These are phyloP conservation scores for Drosophila barbarae DNA, from an alignment of 2,888 invertebrate genomes.

Conservation along the genomic window DNA sequence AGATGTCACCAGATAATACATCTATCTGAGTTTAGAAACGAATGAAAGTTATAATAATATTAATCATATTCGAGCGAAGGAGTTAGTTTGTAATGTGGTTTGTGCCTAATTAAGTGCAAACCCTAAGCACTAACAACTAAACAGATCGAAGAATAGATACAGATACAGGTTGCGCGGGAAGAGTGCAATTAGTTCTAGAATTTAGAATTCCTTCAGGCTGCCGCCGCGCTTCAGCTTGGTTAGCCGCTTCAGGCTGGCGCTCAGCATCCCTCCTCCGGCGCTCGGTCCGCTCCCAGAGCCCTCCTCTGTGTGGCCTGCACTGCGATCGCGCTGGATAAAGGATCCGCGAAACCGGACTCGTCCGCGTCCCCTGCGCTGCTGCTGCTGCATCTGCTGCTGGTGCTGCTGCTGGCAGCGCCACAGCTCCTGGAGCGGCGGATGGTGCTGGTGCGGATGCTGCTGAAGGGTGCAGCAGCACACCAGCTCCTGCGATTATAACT, in stretches of 20 bases:
- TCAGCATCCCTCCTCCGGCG: constrained; percentile 41
- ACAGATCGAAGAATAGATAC: background rate
- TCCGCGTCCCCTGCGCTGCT: constrained; percentile 52
- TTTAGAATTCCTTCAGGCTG: constrained; percentile 73
- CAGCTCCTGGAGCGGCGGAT: constrained; percentile 54
- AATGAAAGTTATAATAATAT: background rate
- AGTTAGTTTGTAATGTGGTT: constrained; percentile 12
- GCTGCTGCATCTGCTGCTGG: constrained; percentile 9
- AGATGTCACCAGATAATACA: background rate
- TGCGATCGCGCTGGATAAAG: constrained; percentile 58
- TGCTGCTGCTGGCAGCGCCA: constrained; percentile 54
- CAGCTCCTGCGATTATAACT: constrained; percentile 82
- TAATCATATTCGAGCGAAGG: too few species aligned
- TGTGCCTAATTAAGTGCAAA: constrained; percentile 19
- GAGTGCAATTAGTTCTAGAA: constrained; percentile 43
- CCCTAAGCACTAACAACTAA: constrained; percentile 8
- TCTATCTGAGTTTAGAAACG: background rate
- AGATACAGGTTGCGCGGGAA: constrained; percentile 16
- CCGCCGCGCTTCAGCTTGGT: constrained; percentile 74
- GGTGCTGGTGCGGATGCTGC: constrained; percentile 67
- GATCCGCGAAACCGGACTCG: constrained; percentile 73
- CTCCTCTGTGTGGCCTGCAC: constrained; percentile 26
- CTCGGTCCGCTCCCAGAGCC: background rate
- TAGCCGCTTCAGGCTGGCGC: constrained; percentile 64
- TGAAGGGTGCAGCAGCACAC: constrained; percentile 70